Conservation (phyloP, 2,113 vertebrate species). For the Callithrix jacchus region DNA sequence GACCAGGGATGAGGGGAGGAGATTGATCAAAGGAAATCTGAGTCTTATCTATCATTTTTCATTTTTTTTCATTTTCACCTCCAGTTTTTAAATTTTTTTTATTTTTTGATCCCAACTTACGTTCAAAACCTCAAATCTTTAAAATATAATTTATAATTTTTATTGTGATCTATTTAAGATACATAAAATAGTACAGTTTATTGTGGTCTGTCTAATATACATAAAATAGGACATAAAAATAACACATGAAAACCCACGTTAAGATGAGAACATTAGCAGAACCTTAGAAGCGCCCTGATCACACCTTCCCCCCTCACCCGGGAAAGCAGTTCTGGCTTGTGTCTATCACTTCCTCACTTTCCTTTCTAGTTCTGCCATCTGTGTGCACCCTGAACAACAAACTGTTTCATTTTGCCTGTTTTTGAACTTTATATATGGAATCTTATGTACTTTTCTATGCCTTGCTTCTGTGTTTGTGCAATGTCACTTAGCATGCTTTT, state of each 20-base stretch:
- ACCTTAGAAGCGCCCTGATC: background rate
- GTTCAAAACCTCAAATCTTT: background rate
- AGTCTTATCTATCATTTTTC: background rate
- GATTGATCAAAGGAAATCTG: background rate
- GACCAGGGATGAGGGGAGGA: background rate
- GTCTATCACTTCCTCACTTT: background rate
- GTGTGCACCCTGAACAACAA: background rate
- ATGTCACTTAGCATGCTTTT: background rate
- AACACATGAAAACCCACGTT: background rate
- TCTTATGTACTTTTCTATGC: background rate
- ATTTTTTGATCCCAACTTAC: no score
- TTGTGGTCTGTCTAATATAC: background rate
- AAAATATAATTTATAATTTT: background rate
- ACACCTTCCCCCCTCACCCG: background rate
- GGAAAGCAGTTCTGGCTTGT: background rate
- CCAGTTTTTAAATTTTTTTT: background rate
- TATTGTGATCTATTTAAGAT: background rate
- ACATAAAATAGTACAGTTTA: background rate
- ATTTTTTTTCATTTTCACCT: background rate
- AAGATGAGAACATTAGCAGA: background rate
- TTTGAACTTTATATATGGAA: background rate
- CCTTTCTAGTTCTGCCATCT: background rate
- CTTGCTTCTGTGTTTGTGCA: background rate
- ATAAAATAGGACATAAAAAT: background rate
- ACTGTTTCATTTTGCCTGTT: background rate